Conservation (phyloP, 2,888 invertebrate genomes). For the Periphyllus acericola region DNA sequence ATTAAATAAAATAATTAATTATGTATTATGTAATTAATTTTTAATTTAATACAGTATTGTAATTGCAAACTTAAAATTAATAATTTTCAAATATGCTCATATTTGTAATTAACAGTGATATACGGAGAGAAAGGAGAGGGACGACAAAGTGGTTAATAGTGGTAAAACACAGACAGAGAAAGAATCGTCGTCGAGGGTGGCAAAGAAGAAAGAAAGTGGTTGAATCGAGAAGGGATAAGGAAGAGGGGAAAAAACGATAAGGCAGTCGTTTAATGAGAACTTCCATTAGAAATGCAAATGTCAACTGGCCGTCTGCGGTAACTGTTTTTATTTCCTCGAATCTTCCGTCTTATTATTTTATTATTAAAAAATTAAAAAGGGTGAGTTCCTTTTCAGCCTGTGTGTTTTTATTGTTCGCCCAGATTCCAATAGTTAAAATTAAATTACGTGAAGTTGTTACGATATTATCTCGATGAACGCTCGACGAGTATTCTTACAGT, state of each 20-base stretch:
- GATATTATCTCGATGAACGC: conserved; percentile 4
- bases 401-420: conserved; percentile 12
- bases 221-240: no score
- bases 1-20: no score
- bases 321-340: conserved; percentile 13
- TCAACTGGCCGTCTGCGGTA: conserved; percentile 33
- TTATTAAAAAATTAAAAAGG: conserved; percentile 35
- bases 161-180: not conserved
- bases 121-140: not conserved
- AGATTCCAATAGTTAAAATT: conserved; percentile 28
- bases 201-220: not conserved
- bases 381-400: not conserved
- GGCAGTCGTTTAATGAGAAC: conserved; percentile 35
- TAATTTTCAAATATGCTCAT: not conserved
- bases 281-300: conserved; percentile 50
- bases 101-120: conserved; percentile 29
- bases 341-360: conserved; percentile 8
- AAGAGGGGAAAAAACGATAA: not conserved
- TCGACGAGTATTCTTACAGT: not conserved
- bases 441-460: not conserved
- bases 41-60: not conserved
- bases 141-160: not conserved
- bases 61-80: conserved; percentile 8
- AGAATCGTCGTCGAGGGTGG: not conserved
- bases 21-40: no score